phyloP scores from a whole-genome alignment of 1,140 invertebrate genomes.

The Sitophilus oryzae region DNA sequence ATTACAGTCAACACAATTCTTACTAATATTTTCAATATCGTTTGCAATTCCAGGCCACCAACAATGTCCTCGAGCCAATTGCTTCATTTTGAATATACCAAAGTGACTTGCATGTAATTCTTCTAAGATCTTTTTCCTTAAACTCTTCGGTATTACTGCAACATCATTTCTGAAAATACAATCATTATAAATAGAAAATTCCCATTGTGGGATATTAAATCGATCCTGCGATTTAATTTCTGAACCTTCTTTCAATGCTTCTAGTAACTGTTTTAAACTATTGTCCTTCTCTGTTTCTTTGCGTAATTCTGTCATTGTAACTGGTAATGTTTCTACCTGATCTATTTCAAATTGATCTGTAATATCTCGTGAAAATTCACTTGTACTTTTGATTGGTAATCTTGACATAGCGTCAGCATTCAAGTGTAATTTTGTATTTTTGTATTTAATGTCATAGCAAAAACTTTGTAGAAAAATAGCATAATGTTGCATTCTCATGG shows the following conservation, averaged over 20 bases:
- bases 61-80: slow-evolving; percentile 39
- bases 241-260: neutral
- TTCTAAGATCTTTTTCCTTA: slow-evolving; percentile 33
- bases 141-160: slow-evolving; percentile 41
- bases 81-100: slow-evolving; percentile 46
- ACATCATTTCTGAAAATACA: slow-evolving; percentile 34
- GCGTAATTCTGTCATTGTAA: slow-evolving; percentile 21
- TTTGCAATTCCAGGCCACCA: slow-evolving; percentile 47
- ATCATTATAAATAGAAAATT: slow-evolving; percentile 28
- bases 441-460: slow-evolving; percentile 39
- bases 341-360: slow-evolving; percentile 4
- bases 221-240: neutral
- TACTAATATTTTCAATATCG: slow-evolving; percentile 12
- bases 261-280: slow-evolving; percentile 1
- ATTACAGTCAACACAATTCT: slow-evolving; percentile 30
- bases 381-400: slow-evolving; percentile 24
- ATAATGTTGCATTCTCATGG: slow-evolving; percentile 39
- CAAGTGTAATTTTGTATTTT: slow-evolving; percentile 11
- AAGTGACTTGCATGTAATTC: slow-evolving; percentile 44
- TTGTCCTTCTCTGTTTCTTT: slow-evolving; percentile 13
- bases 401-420: slow-evolving; percentile 36
- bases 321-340: slow-evolving; percentile 17
- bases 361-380: too few relatives aligned
- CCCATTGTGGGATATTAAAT: slow-evolving; percentile 14
- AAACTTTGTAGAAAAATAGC: slow-evolving; percentile 38